Percentiles rank a stretch among this genome's conserved stretches.
phyloP scores from a whole-genome alignment of 92 coral and sea anemone species.

The Diadumene lineata region DNA sequence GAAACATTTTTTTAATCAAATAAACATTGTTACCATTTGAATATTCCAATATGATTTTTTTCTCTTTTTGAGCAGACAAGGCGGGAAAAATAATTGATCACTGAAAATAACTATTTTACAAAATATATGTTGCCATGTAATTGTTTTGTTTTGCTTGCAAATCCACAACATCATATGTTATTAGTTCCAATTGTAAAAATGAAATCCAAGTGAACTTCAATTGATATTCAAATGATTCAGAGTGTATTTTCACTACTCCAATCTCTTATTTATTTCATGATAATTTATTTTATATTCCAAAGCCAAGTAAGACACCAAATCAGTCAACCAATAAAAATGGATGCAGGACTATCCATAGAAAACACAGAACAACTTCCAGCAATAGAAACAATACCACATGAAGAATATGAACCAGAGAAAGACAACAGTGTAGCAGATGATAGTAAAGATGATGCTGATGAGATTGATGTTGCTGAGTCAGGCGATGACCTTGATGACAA shows the following conservation, averaged over 20 bases:
- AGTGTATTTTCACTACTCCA: too few relatives aligned
- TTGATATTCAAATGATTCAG: too few relatives aligned
- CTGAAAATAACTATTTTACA: too few relatives aligned
- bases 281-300: too few relatives aligned
- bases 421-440: too few relatives aligned
- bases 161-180: background rate
- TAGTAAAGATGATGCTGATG: constrained; percentile 6
- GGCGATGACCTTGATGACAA: constrained; percentile 21
- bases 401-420: background rate
- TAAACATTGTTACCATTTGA: too few relatives aligned
- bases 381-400: background rate
- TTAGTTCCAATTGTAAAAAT: background rate
- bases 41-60: too few relatives aligned
- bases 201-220: too few relatives aligned
- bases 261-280: too few relatives aligned
- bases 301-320: background rate
- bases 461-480: constrained; percentile 5
- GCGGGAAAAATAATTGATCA: too few relatives aligned
- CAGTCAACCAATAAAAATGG: constrained; percentile 8
- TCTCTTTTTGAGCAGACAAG: too few relatives aligned
- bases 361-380: background rate
- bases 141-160: background rate
- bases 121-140: background rate
- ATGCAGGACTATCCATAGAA: constrained; percentile 3
- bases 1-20: too few relatives aligned